Evolutionary conservation across 2,888 invertebrate genomes (phyloP).

Genomic region (Conus canariensis): DNA sequence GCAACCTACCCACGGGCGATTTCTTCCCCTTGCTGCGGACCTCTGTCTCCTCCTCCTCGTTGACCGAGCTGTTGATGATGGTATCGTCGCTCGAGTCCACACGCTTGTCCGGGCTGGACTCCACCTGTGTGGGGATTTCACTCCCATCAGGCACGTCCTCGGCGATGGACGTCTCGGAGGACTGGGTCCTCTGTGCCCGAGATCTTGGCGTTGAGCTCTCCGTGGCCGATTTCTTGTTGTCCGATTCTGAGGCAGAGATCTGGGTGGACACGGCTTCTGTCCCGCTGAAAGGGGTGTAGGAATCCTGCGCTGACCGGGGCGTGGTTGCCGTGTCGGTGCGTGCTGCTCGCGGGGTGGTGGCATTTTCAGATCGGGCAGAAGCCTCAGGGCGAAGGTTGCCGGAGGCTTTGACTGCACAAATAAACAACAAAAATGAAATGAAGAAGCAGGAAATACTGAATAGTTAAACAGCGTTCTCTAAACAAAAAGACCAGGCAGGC

Average conservation of each 20-base stretch:
- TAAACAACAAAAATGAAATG: not conserved
- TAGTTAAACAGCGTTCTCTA: too few species aligned
- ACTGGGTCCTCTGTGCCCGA: slow-evolving; percentile 23
- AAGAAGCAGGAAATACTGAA: too few species aligned
- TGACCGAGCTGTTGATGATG: slow-evolving; percentile 62
- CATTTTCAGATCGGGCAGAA: not conserved
- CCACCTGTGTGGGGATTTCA: not conserved
- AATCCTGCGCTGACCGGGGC: not conserved
- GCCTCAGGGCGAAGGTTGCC: slow-evolving; percentile 33
- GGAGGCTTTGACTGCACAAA: slow-evolving; percentile 1
- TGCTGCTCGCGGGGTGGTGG: slow-evolving; percentile 6
- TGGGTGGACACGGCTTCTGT: slow-evolving; percentile 37
- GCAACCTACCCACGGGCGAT: slow-evolving; percentile 55
- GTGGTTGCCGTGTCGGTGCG: slow-evolving; percentile 11
- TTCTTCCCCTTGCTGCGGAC: slow-evolving; percentile 54
- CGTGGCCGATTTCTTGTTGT: slow-evolving; percentile 27
- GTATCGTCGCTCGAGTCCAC: slow-evolving; percentile 64
- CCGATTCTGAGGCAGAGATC: slow-evolving; percentile 31
- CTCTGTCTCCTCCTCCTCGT: slow-evolving; percentile 61
- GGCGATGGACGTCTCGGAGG: slow-evolving; percentile 63
- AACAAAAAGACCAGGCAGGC: too few species aligned
- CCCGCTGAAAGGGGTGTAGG: slow-evolving; percentile 25
- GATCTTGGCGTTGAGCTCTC: slow-evolving; percentile 21
- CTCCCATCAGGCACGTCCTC: slow-evolving; percentile 63
- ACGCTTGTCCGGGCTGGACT: slow-evolving; percentile 38